A percentile compares a stretch with the other conserved stretches of the same genome.
Conservation (phyloP, 2,113 vertebrate species). For the Anarhynchus alexandrinus region DNA sequence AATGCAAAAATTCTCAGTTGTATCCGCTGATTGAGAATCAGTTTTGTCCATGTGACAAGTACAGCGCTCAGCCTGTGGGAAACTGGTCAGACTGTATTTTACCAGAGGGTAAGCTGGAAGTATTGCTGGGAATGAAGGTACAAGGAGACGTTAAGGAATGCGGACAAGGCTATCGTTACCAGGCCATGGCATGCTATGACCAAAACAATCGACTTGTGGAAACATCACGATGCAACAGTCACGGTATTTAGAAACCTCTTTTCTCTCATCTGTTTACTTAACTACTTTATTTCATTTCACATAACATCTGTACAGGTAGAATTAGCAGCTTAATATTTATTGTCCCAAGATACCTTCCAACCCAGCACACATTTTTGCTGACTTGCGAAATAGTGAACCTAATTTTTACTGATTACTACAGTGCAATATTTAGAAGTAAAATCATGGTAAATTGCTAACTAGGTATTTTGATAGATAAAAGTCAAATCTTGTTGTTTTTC, state of each 20-base stretch:
- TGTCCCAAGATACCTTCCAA: neutral
- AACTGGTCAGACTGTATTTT: conserved; percentile 98
- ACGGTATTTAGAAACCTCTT: conserved; percentile 74
- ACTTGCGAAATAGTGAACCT: neutral
- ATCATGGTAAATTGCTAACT: neutral
- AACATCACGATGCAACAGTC: conserved; percentile 93
- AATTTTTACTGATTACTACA: neutral
- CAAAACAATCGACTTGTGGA: conserved; percentile 92
- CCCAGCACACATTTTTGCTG: accelerated
- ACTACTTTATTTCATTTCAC: neutral
- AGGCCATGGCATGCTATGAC: conserved; percentile 97
- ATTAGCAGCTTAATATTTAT: neutral
- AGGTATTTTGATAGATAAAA: neutral
- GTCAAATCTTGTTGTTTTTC: neutral
- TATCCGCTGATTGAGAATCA: conserved; percentile 95
- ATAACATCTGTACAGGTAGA: neutral
- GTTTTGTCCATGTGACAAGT: conserved; percentile 96
- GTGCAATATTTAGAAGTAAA: neutral
- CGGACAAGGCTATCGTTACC: conserved; percentile 95
- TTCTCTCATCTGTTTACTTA: neutral
- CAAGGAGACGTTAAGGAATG: conserved; percentile 90
- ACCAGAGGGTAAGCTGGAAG: conserved; percentile 82
- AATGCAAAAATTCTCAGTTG: conserved; percentile 91
- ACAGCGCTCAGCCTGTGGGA: conserved; percentile 93
- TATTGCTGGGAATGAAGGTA: conserved; percentile 77